Percentiles rank a stretch among this genome's conserved stretches.
Evolutionary conservation across 2,113 vertebrate genomes (phyloP).

Genomic region (Budorcas taxicolor): DNA sequence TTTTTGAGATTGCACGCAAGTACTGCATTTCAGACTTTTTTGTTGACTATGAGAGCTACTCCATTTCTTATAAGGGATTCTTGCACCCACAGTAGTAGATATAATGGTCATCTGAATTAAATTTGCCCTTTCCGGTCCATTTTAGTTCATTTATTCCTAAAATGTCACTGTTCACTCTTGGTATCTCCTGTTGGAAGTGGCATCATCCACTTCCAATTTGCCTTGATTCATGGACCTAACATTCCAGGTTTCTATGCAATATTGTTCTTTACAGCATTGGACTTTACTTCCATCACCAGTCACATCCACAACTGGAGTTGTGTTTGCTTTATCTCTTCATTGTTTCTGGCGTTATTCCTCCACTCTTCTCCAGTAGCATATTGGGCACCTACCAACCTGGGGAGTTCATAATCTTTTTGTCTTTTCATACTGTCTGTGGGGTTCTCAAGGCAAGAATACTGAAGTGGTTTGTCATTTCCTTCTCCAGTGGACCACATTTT

Average conservation of each 20-base stretch:
- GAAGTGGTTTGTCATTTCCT: neutral
- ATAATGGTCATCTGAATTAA: neutral
- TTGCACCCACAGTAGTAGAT: neutral
- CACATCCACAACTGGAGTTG: neutral
- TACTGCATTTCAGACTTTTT: neutral
- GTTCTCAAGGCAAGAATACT: neutral
- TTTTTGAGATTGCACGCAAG: neutral
- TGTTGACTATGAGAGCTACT: neutral
- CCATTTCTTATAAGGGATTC: neutral
- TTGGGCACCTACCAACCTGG: neutral
- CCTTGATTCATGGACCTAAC: neutral
- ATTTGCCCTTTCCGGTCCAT: neutral
- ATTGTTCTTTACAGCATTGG: neutral
- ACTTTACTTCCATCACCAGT: neutral
- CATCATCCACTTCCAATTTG: neutral
- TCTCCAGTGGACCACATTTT: neutral
- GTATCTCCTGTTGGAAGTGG: neutral
- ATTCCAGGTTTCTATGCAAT: neutral
- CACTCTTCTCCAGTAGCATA: neutral
- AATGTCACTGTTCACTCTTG: neutral
- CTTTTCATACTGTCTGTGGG: neutral
- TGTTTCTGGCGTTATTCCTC: neutral
- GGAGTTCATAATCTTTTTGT: neutral
- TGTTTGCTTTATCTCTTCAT: neutral
- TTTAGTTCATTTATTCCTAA: neutral